A percentile compares a stretch with the other conserved stretches of the same genome.
Evolutionary conservation across 1,140 invertebrate species (phyloP).

Genomic region (Samia ricini): DNA sequence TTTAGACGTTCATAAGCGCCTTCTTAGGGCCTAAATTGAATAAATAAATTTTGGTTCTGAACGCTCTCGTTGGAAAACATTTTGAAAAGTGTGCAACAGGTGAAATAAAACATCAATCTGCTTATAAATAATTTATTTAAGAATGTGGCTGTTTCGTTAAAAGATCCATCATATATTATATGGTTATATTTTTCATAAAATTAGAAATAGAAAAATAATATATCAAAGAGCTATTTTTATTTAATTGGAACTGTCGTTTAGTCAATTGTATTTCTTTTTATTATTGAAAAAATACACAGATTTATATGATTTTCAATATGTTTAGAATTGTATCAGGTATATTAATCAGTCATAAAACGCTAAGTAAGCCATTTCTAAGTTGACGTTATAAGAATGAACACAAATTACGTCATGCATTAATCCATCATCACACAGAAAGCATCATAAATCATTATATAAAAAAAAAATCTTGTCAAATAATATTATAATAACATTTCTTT

Average conservation of each 20-base stretch:
- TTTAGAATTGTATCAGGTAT: not conserved
- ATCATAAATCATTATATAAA: constrained; percentile 14
- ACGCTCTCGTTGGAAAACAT: not conserved
- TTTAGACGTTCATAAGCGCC: too few species aligned
- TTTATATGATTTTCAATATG: not conserved
- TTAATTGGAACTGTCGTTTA: constrained; percentile 62
- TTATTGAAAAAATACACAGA: not conserved
- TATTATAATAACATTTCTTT: not conserved
- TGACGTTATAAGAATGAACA: not conserved
- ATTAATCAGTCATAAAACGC: constrained; percentile 2
- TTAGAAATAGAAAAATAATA: constrained; percentile 77
- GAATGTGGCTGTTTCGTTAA: constrained; percentile 69
- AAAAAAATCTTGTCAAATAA: constrained; percentile 6
- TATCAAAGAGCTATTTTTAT: constrained; percentile 70
- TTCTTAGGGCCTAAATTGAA: too few species aligned
- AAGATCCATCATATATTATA: constrained; percentile 65
- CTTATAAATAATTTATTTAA: constrained; percentile 76
- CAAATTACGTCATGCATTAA: not conserved
- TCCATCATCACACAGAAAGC: not conserved
- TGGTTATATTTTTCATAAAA: constrained; percentile 71
- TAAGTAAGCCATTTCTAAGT: not conserved
- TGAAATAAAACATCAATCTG: constrained; percentile 58
- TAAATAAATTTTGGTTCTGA: too few species aligned
- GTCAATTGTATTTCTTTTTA: constrained; percentile 43
- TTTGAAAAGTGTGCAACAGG: not conserved